A percentile compares a stretch with the other conserved stretches of the same genome.
Evolutionary conservation across 1,140 invertebrate genomes (phyloP).

Genomic region (Brachystomella parvula): DNA sequence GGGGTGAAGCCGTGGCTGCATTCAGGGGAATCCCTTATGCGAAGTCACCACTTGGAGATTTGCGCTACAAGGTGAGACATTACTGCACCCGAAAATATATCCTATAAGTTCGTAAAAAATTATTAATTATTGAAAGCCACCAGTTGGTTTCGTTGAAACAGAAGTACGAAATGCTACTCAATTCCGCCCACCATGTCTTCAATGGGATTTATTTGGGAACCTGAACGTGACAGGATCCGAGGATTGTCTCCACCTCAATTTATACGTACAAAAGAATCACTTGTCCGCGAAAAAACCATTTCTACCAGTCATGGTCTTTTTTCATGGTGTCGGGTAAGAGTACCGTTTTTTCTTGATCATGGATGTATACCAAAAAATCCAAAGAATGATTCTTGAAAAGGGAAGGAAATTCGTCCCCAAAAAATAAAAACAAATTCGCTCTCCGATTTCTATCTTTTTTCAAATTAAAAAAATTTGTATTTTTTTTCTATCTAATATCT

Average conservation of each 20-base stretch:
- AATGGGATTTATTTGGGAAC: conserved; percentile 31
- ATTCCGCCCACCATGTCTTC: conserved; percentile 22
- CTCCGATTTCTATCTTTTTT: too few relatives aligned
- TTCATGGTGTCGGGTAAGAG: conserved; percentile 24
- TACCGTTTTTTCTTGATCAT: too few relatives aligned
- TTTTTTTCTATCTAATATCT: too few relatives aligned
- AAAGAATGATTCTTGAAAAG: too few relatives aligned
- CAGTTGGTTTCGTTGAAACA: conserved; percentile 23
- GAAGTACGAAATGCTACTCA: conserved; percentile 22
- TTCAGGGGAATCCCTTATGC: conserved; percentile 46
- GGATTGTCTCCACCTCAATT: conserved; percentile 34
- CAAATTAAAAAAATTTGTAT: too few relatives aligned
- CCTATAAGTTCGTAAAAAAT: not conserved
- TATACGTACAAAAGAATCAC: conserved; percentile 2
- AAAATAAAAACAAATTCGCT: not conserved
- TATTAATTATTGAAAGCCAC: conserved; percentile 20
- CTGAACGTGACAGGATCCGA: conserved; percentile 30
- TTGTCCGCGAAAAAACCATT: not conserved
- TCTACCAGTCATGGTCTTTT: conserved; percentile 23
- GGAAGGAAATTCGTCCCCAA: not conserved
- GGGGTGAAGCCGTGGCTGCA: conserved; percentile 10
- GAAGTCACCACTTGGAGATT: conserved; percentile 42
- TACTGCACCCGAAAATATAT: not conserved
- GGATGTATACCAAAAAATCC: too few relatives aligned
- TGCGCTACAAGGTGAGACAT: conserved; percentile 42